Base-by-base conservation (phyloP, 2,888 invertebrate species). In the Apamea monoglypha region DNA sequence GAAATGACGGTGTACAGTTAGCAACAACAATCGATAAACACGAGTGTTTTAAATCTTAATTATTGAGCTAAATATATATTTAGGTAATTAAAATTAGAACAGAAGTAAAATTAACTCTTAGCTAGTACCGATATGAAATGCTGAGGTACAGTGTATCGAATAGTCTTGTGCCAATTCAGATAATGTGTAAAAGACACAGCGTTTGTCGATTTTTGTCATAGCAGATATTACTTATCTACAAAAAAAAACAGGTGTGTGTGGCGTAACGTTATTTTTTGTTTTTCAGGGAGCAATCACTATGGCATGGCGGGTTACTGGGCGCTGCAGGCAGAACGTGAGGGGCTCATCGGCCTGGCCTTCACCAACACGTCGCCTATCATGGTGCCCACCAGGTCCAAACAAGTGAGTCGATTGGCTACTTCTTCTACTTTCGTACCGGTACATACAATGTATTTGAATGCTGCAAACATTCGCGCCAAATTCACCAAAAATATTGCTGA, bases 331-430 rank as follows among this genome's bases (percentile, higher is more conserved):
- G 97, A 98, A 90, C 95, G 98, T 44, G 93, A 98, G 86, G 98
- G 98, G 1, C 95, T 98, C 40, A 97, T 99, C 75, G 99, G 99
- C 0, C 97, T 99, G 97, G 98, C 98, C 7, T 98, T 98, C 94
- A 99, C 99, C 0, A 99, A 99, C 93, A 98, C 99, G 0, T 99
- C 99, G 6, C 99, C 99, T 0, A 94, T 99, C 82, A 97, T 99
- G 97, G 98, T 98, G 1, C 99, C 99, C 0, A 99, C 99, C 0
- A 97, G 99, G 86, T 98, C 98, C 67, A 98, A 97, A 93, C 92
- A 96, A 89, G 98, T 98, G 93, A 76, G 77, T 75, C 10, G 8
- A n/a, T 59, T 29, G 10, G 21, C 32, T 63, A 14, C 29, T 64
- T 29, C 36, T 10, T 53, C n/a, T 40, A 29, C 50, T 25, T 70